Evolutionary conservation across 2,888 invertebrate genomes (phyloP).

Genomic region (Plusia festucae): DNA sequence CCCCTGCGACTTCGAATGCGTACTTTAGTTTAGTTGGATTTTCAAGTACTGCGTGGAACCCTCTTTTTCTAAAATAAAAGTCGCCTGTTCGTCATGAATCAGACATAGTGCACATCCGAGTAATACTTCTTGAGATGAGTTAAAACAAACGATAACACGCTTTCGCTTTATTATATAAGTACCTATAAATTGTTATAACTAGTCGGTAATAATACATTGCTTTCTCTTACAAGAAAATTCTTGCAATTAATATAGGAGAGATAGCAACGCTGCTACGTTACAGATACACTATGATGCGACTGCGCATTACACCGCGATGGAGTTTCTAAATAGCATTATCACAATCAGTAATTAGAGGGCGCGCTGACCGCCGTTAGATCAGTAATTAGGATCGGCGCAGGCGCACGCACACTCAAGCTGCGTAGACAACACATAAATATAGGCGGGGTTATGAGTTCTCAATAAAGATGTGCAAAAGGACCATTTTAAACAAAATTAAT

Average conservation of each 20-base stretch:
- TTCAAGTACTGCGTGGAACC: too few relatives aligned
- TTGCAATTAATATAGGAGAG: slow-evolving; percentile 50
- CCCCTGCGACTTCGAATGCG: too few relatives aligned
- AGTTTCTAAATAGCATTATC: slow-evolving; percentile 59
- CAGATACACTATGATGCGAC: slow-evolving; percentile 41
- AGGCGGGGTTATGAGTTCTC: slow-evolving; percentile 17
- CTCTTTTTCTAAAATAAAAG: too few relatives aligned
- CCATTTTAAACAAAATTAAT: neutral
- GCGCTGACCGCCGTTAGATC: slow-evolving; percentile 72
- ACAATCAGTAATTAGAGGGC: slow-evolving; percentile 74
- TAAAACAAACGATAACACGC: too few relatives aligned
- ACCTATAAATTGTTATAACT: too few relatives aligned
- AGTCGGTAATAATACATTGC: neutral
- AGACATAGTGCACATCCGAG: too few relatives aligned
- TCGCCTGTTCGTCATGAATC: too few relatives aligned
- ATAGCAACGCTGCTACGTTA: slow-evolving; percentile 28
- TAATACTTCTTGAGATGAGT: too few relatives aligned
- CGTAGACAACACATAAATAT: slow-evolving; percentile 56
- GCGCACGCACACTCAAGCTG: slow-evolving; percentile 53
- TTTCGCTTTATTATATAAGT: too few relatives aligned
- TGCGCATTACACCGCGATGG: slow-evolving; percentile 33
- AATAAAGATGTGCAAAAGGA: slow-evolving; percentile 22
- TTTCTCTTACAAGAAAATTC: slow-evolving; percentile 31
- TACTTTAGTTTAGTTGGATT: too few relatives aligned
- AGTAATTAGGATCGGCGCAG: slow-evolving; percentile 77